Evolutionary conservation across 2,113 vertebrate species (phyloP), one percentile per base, ranked within the genome.

Genomic region (Rhea americana): DNA sequence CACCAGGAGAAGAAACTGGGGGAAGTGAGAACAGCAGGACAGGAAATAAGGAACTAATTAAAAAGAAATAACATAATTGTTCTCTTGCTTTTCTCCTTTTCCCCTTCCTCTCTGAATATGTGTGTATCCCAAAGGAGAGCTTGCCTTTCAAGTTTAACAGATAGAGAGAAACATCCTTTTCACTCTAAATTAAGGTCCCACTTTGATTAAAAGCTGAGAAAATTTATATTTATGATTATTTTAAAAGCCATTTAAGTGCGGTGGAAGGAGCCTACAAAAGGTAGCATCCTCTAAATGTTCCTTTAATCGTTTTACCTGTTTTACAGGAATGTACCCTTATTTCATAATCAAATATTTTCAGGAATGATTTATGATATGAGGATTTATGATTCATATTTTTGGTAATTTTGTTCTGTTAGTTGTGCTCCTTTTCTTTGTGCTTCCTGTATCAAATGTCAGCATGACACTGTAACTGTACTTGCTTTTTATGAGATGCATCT

Each of bases 1-100:
- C 91, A 39, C 39, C 81, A 21, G 75, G 56, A 59, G 84, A 89
- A 76, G 63, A 86, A n/a, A 39, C 0, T 0, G 96, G 89, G 86
- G 83, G 95, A 96, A 96, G 94, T 87, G 85, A 94, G 37, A 95
- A 71, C 58, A 56, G 62, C 59, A 30, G 82, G 80, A 84, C 78
- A 65, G 82, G 91, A 90, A 84, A 79, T 86, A 73, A 93, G 48
- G 74, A 90, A 7, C 58, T 89, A 58, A 26, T 61, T 76, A 68
- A 73, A 55, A 89, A 68, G 19, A 61, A 87, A 19, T 78, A 25
- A 47, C 0, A 1, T 28, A 1, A 1, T n/a, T 80, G 47, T 45
- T 75, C 73, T 73, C 32, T 39, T 62, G 18, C 58, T 50, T 72
- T 88, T 71, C 56, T 43, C 58, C 15, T 26, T 32, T 17, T 43